Evolutionary conservation across 2,113 vertebrate genomes (phyloP), one percentile per base, ranked within the genome.

Genomic region (Brachyhypopomus gauderio): DNA sequence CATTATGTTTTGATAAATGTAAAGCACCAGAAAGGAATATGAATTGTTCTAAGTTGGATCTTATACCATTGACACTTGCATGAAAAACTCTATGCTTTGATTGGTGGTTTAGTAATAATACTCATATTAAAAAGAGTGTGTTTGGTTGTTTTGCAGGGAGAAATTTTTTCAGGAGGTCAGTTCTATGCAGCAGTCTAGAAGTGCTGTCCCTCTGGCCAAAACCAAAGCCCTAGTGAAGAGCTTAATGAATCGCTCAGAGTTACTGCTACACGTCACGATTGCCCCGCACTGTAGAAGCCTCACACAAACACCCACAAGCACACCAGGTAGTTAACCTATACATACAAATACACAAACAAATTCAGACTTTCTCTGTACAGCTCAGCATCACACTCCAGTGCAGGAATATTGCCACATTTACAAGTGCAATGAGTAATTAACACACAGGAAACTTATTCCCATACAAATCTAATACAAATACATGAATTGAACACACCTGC

Each of bases 111-210:
- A 52, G 45, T 52, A 52, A 14, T 45, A 45, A 45, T 52, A 52
- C 14, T 11, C 45, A 14, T 52, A 14, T 14, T 7, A 52, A 41
- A 41, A 41, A 6, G 27, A 81, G 8, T 77, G 11, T 80, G 22
- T 82, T 5, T 75, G 19, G 70, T 34, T 30, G 7, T 58, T 8
- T 0, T 41, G 70, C 84, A 98, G 98, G 90, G 97, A 99, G 90
- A 98, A 96, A 88, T 99, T 99, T 90, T 95, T 97, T 76, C 98
- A 98, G 70, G 98, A 99, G 80, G 96, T 98, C 72, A 98, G 95
- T 89, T 94, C 93, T 25, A 88, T 94, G 48, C 90, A 93, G 79
- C 94, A 95, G 84, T 96, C 92, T 86, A 93, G 92, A 52, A 93
- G 78, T 25, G 91, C 93, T 30, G 58, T 78, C 59, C 94, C 95